Evolutionary conservation across 2,888 invertebrate genomes (phyloP).

Genomic region (Epiperipatus broadwayi): DNA sequence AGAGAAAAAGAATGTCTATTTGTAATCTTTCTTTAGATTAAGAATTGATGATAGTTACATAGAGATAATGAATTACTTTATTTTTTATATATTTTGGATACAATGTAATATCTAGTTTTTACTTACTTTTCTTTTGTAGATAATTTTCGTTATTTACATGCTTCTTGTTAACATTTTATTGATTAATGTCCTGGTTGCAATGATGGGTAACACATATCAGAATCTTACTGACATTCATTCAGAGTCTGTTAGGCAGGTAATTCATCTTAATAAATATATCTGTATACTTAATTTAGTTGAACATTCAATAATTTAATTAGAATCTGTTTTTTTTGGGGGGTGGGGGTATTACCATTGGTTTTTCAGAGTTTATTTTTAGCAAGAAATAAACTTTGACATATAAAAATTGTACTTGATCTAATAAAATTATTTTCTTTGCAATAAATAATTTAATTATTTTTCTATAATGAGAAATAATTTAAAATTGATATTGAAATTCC

Average conservation of each 20-base stretch:
- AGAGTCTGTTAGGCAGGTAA: constrained; percentile 82
- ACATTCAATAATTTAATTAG: constrained; percentile 11
- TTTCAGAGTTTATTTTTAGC: constrained; percentile 9
- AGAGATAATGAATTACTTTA: constrained; percentile 19
- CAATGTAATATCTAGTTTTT: no score
- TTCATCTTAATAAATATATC: constrained; percentile 8
- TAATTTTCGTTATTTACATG: constrained; percentile 87
- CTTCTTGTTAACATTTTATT: constrained; percentile 80
- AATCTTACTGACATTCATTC: constrained; percentile 90
- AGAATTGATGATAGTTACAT: no score
- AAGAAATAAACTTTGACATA: no score
- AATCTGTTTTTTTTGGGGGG: no score
- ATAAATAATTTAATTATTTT: no score
- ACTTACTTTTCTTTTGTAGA: constrained; percentile 23
- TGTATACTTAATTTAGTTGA: constrained; percentile 12
- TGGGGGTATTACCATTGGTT: constrained; percentile 10
- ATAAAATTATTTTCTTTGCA: no score
- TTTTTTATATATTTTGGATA: no score
- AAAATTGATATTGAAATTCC: no score
- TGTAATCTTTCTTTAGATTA: no score
- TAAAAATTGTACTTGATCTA: no score
- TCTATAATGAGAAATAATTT: no score
- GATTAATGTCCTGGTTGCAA: constrained; percentile 95
- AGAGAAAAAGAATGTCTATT: no score
- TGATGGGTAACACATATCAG: constrained; percentile 99